These are phyloP conservation scores for Lycia hirtaria DNA, from an alignment of 2,888 invertebrate genomes.

Conservation along the genomic window DNA sequence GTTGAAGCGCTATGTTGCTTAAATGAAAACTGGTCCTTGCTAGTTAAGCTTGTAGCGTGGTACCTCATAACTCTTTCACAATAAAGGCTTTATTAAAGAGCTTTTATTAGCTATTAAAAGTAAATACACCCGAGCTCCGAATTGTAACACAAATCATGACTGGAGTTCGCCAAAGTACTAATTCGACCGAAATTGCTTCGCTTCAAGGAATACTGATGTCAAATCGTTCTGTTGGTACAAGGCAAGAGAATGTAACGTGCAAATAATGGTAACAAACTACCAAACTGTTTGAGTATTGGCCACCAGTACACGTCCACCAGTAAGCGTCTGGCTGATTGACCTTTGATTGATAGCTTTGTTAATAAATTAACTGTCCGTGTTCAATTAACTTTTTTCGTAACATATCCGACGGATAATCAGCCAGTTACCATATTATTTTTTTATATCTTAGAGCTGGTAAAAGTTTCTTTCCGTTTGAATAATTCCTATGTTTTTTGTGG, in stretches of 20 bases:
- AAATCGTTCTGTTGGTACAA: conserved; percentile 33
- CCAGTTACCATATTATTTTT: too few species aligned
- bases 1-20: neutral
- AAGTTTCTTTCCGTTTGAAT: too few species aligned
- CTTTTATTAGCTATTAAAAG: conserved; percentile 28
- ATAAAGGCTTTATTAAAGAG: conserved; percentile 9
- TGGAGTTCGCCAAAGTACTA: conserved; percentile 43
- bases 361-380: too few species aligned
- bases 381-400: too few species aligned
- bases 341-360: too few species aligned
- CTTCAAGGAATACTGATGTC: conserved; percentile 57
- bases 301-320: too few species aligned
- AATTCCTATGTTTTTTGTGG: too few species aligned
- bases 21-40: neutral
- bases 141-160: conserved; percentile 54
- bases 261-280: too few species aligned
- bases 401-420: too few species aligned
- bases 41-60: neutral
- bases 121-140: conserved; percentile 18
- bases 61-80: conserved; percentile 12
- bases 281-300: neutral
- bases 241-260: neutral
- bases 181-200: conserved; percentile 53
- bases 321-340: too few species aligned
- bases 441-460: too few species aligned